Conservation (phyloP, 2,797 vertebrate genomes). For the Pseudochirops corinnae region DNA sequence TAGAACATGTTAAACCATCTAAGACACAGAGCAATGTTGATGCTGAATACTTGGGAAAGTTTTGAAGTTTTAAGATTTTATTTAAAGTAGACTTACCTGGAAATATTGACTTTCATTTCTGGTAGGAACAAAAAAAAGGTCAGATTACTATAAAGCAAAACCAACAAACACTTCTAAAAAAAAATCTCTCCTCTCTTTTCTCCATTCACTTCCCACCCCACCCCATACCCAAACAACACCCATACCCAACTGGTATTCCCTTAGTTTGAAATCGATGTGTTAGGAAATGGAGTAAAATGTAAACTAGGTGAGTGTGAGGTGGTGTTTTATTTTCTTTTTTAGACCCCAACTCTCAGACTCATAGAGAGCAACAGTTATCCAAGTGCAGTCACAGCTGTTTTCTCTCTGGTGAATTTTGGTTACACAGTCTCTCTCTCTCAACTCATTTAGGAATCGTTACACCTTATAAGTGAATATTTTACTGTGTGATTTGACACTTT, state of each 20-base stretch:
- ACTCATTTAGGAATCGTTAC: conserved; percentile 79
- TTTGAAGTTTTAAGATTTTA: conserved; percentile 51
- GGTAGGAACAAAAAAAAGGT: conserved; percentile 27
- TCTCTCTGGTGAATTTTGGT: conserved; percentile 80
- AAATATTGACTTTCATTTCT: conserved; percentile 39
- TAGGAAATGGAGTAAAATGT: neutral
- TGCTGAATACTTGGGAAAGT: neutral
- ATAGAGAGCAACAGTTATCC: conserved; percentile 19
- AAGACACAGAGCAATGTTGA: neutral
- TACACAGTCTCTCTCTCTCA: conserved; percentile 73
- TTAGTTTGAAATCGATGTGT: conserved; percentile 65
- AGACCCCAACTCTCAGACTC: neutral
- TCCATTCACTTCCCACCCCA: neutral
- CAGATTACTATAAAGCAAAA: conserved; percentile 46
- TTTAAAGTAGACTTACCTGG: conserved; percentile 57
- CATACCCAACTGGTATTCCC: conserved; percentile 44
- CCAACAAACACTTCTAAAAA: conserved; percentile 34
- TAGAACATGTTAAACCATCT: conserved; percentile 26
- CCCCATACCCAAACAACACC: neutral
- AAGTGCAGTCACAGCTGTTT: conserved; percentile 74
- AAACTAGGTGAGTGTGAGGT: neutral
- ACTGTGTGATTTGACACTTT: conserved; percentile 84
- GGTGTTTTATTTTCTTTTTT: neutral
- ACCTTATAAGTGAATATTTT: conserved; percentile 74
- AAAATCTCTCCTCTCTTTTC: neutral